Percentiles rank a stretch among this genome's conserved stretches.
These are phyloP conservation scores for Alca torda DNA, from an alignment of 2,797 vertebrate genomes.

Conservation along the genomic window DNA sequence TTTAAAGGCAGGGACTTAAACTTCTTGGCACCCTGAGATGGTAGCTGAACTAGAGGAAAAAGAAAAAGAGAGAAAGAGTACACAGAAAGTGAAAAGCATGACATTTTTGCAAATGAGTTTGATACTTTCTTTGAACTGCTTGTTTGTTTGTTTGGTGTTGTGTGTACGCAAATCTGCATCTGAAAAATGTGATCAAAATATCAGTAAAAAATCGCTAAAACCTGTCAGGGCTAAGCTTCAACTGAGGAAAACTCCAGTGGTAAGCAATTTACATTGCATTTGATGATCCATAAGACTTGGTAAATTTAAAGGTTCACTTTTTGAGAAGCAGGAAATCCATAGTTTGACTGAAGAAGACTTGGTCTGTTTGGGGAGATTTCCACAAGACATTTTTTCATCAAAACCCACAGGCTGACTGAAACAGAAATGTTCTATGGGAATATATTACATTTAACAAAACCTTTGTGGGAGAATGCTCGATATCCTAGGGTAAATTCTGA, in stretches of 20 bases:
- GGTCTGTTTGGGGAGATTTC: not conserved
- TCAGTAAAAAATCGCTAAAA: not conserved
- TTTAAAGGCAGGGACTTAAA: conserved; percentile 74
- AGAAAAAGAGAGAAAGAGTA: not conserved
- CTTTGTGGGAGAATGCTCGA: not conserved
- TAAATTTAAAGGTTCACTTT: not conserved
- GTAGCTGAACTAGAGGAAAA: conserved; percentile 64
- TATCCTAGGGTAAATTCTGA: not conserved
- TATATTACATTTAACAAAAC: not conserved
- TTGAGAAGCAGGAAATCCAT: not conserved
- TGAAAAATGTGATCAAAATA: not conserved
- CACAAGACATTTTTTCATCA: not conserved
- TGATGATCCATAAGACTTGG: not conserved
- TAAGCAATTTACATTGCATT: not conserved
- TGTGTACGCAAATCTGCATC: not conserved
- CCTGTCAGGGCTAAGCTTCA: not conserved
- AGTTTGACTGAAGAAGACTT: not conserved
- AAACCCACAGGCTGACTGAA: not conserved
- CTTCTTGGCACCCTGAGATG: conserved; percentile 74
- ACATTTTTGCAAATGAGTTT: not conserved
- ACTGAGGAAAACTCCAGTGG: not conserved
- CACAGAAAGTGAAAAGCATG: not conserved
- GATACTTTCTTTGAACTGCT: not conserved
- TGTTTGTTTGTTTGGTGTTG: not conserved
- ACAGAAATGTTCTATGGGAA: not conserved